Conservation (phyloP, 2,797 vertebrate species). For the Octomys mimax region DNA sequence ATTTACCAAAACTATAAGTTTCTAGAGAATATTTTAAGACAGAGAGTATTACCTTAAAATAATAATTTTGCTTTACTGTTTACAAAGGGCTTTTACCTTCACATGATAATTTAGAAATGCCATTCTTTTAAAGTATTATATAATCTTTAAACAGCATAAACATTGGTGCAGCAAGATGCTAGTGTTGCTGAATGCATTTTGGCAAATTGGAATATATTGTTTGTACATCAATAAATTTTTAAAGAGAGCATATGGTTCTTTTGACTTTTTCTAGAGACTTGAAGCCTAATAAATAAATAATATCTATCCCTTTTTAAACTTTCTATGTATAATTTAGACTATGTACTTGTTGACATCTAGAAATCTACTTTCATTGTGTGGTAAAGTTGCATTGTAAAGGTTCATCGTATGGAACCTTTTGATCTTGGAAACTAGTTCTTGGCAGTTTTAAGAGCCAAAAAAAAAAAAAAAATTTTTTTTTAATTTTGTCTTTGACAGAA, state of each 20-base stretch:
- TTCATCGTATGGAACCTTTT: neutral
- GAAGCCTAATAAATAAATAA: constrained; percentile 66
- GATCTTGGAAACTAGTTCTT: constrained; percentile 25
- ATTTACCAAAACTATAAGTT: constrained; percentile 42
- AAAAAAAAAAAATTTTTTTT: too few species aligned
- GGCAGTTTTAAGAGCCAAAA: neutral
- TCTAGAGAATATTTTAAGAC: constrained; percentile 36
- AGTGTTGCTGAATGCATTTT: constrained; percentile 37
- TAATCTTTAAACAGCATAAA: constrained; percentile 32
- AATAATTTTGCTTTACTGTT: constrained; percentile 57
- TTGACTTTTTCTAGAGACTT: constrained; percentile 56
- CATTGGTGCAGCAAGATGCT: neutral
- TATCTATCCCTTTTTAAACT: constrained; percentile 52
- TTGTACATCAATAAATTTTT: constrained; percentile 58
- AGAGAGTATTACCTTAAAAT: constrained; percentile 50
- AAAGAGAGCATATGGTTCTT: constrained; percentile 37
- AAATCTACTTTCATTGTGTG: constrained; percentile 64
- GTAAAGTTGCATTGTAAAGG: constrained; percentile 28
- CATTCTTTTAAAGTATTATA: constrained; percentile 29
- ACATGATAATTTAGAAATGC: constrained; percentile 31
- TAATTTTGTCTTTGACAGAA: constrained; percentile 6
- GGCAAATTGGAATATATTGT: constrained; percentile 32
- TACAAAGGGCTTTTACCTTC: constrained; percentile 13
- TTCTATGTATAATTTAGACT: constrained; percentile 68
- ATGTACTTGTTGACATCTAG: constrained; percentile 59